Evolutionary conservation across 2,888 invertebrate species (phyloP).

Genomic region (Drosophila atripex): DNA sequence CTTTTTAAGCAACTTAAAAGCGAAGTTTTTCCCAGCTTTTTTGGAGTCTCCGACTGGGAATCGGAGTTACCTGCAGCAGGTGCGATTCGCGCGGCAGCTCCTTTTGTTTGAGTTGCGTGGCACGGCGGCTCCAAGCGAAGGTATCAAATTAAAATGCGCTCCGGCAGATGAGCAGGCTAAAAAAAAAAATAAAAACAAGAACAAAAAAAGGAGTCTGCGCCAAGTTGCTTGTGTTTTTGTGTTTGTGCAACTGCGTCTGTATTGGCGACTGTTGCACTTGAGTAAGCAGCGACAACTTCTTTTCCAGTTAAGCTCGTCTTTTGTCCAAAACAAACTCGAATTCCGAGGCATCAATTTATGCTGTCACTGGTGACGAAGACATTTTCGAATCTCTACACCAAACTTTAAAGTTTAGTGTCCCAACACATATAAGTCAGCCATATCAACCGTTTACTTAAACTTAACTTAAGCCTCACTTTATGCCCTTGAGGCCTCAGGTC

Average conservation of each 20-base stretch:
- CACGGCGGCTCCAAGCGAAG: constrained; percentile 67
- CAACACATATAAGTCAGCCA: no score
- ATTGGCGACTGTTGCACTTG: constrained; percentile 62
- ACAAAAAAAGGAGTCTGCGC: constrained; percentile 5
- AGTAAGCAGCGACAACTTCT: constrained; percentile 53
- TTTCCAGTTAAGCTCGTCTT: constrained; percentile 50
- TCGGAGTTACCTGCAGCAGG: constrained; percentile 45
- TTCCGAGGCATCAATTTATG: constrained; percentile 25
- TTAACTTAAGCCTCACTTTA: neutral
- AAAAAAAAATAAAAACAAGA: constrained; percentile 9
- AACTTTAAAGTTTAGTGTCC: no score
- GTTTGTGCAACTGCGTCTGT: constrained; percentile 24
- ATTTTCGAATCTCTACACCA: neutral
- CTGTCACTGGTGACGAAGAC: constrained; percentile 3
- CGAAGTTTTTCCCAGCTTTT: constrained; percentile 55
- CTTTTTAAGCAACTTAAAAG: constrained; percentile 77
- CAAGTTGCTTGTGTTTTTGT: neutral
- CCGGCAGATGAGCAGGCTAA: constrained; percentile 52
- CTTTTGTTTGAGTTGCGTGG: constrained; percentile 72
- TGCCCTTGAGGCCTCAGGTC: neutral
- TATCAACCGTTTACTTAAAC: no score
- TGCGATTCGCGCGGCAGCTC: constrained; percentile 53
- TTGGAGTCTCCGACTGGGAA: constrained; percentile 9
- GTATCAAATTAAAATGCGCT: constrained; percentile 76
- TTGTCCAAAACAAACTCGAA: constrained; percentile 61